Percentiles rank a stretch among this genome's conserved stretches.
Conservation (phyloP, 2,888 invertebrate species). For the Gibbula magus region DNA sequence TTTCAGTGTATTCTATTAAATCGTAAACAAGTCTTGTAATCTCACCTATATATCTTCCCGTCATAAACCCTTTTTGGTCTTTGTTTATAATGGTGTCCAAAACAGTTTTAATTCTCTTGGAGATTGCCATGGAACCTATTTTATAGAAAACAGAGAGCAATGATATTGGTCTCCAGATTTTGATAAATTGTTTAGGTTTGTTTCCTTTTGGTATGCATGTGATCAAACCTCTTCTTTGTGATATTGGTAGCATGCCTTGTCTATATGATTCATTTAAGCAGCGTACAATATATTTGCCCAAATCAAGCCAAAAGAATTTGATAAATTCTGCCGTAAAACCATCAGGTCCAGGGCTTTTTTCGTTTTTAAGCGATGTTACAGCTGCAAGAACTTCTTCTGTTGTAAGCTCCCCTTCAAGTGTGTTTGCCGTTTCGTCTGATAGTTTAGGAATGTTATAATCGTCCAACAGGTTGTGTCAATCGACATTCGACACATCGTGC, state of each 20-base stretch:
- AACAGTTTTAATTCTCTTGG: neutral
- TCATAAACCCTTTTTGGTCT: neutral
- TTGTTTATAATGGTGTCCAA: neutral
- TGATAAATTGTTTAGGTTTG: neutral
- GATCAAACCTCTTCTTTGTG: neutral
- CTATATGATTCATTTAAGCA: no score
- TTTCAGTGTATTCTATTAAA: no score
- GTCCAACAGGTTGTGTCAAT: no score
- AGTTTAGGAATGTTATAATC: no score
- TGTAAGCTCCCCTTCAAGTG: no score
- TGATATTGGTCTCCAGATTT: conserved; percentile 7
- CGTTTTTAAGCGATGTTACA: no score
- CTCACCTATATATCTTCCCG: conserved; percentile 19
- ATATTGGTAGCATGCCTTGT: neutral
- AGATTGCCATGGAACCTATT: neutral
- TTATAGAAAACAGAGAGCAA: neutral
- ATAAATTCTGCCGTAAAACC: no score
- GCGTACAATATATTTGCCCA: neutral
- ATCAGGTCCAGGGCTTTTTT: no score
- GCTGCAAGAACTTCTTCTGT: no score
- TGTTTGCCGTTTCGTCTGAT: no score
- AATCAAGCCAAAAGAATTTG: neutral
- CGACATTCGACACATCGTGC: no score
- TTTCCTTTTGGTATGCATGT: conserved; percentile 8
- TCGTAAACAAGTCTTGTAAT: no score